These are phyloP conservation scores for Drosophila testacea DNA, from an alignment of 2,888 invertebrate genomes.

Conservation along the genomic window DNA sequence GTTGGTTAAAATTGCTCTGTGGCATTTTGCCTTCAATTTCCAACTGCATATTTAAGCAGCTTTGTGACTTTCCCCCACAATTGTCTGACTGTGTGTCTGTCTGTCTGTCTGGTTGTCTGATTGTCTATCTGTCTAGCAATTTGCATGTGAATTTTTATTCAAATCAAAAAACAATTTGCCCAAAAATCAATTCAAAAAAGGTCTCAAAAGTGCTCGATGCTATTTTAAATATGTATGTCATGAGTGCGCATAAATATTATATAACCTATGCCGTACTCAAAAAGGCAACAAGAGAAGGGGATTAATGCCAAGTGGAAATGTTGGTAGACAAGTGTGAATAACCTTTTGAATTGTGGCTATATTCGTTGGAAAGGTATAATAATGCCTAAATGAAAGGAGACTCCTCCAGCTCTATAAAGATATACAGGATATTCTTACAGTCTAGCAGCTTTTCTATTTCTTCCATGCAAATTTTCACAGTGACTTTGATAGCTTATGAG, in stretches of 20 bases:
- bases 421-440: not conserved
- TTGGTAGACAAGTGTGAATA: slow-evolving; percentile 14
- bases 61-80: slow-evolving; percentile 16
- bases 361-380: not conserved
- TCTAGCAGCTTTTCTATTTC: not conserved
- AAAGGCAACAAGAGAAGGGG: not conserved
- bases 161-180: slow-evolving; percentile 62
- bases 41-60: slow-evolving; percentile 36
- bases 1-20: slow-evolving; percentile 29
- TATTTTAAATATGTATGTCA: slow-evolving; percentile 58
- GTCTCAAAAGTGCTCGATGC: slow-evolving; percentile 32
- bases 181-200: slow-evolving; percentile 70
- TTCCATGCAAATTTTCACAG: not conserved
- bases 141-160: slow-evolving; percentile 53
- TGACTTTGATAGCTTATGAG: slow-evolving; percentile 58
- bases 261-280: slow-evolving; percentile 20
- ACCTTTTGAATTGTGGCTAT: slow-evolving; percentile 2
- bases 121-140: slow-evolving; percentile 21
- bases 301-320: slow-evolving; percentile 24
- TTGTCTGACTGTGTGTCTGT: slow-evolving; percentile 1
- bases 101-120: not conserved
- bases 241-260: slow-evolving; percentile 59
- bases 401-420: not conserved
- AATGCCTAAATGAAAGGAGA: not conserved
- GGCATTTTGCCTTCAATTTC: slow-evolving; percentile 22